phyloP scores from a whole-genome alignment of 1,140 invertebrate species.

The Cydia splendana region DNA sequence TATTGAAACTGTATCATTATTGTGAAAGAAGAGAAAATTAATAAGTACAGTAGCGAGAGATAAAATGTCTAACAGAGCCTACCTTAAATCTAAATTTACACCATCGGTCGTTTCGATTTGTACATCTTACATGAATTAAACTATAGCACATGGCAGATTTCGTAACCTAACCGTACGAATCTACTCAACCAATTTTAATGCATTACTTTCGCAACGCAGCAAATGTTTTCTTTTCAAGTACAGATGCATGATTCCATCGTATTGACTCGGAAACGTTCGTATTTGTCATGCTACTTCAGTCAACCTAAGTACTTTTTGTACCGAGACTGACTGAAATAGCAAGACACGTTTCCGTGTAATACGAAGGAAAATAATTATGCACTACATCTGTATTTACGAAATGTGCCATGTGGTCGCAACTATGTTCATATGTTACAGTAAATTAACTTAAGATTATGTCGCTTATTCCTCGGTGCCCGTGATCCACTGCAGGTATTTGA shows the following conservation, averaged over 20 bases:
- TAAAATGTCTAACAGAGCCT: slow-evolving; percentile 37
- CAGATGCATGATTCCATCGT: too few relatives aligned
- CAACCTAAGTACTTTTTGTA: too few relatives aligned
- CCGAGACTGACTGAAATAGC: too few relatives aligned
- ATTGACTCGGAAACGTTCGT: too few relatives aligned
- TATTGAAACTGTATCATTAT: slow-evolving; percentile 39
- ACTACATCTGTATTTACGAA: neutral
- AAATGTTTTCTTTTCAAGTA: slow-evolving; percentile 11
- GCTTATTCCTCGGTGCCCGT: slow-evolving; percentile 75
- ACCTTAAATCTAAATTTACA: slow-evolving; percentile 41
- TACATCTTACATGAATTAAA: slow-evolving; percentile 39
- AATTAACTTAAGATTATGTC: slow-evolving; percentile 29
- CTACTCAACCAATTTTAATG: slow-evolving; percentile 4
- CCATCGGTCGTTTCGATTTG: slow-evolving; percentile 43
- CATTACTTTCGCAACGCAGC: slow-evolving; percentile 18
- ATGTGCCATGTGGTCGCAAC: slow-evolving; percentile 19
- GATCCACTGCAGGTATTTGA: slow-evolving; percentile 79
- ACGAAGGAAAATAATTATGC: too few relatives aligned
- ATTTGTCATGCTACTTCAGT: too few relatives aligned
- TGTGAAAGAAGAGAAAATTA: slow-evolving; percentile 39
- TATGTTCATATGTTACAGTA: slow-evolving; percentile 38
- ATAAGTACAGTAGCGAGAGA: slow-evolving; percentile 33
- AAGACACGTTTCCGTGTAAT: too few relatives aligned
- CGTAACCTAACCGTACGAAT: slow-evolving; percentile 3
- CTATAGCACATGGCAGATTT: slow-evolving; percentile 22